These are phyloP conservation scores for Neodontobutis hainanensis DNA, from an alignment of 2,113 vertebrate species.

Conservation along the genomic window DNA sequence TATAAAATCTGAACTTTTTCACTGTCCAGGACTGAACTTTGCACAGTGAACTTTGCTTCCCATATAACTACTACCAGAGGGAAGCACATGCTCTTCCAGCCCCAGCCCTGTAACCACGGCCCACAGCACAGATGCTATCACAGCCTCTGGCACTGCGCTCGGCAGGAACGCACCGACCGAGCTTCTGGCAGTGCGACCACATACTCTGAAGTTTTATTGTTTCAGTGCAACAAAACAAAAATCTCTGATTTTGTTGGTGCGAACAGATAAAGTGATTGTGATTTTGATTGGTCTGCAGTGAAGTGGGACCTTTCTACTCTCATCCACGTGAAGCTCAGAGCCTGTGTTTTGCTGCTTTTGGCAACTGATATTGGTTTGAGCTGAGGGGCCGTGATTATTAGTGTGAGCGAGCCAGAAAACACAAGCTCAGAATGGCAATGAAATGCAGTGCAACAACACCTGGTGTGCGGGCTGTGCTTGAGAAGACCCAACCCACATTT, in stretches of 20 bases:
- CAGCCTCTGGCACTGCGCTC: slow-evolving; percentile 30
- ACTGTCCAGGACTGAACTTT: neutral
- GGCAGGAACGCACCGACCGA: slow-evolving; percentile 13
- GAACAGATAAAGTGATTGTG: slow-evolving; percentile 31
- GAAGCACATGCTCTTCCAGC: slow-evolving; percentile 16
- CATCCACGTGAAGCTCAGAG: slow-evolving; percentile 32
- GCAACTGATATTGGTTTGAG: slow-evolving; percentile 43
- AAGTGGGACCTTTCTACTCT: slow-evolving; percentile 40
- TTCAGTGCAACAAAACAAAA: neutral
- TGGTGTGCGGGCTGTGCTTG: slow-evolving; percentile 56
- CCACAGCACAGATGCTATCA: slow-evolving; percentile 50
- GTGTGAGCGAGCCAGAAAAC: slow-evolving; percentile 53
- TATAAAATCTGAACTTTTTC: no score
- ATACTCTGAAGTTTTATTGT: slow-evolving; percentile 27
- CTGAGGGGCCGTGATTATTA: slow-evolving; percentile 54
- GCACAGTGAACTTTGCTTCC: neutral
- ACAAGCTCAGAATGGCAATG: slow-evolving; percentile 40
- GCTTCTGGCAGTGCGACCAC: slow-evolving; percentile 26
- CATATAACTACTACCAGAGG: slow-evolving; percentile 16
- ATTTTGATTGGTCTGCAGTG: slow-evolving; percentile 26
- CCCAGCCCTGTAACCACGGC: slow-evolving; percentile 24
- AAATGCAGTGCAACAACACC: slow-evolving; percentile 66
- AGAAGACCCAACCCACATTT: slow-evolving; percentile 18
- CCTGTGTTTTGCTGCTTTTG: slow-evolving; percentile 30
- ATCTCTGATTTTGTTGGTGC: slow-evolving; percentile 9